Conservation (phyloP, 2,797 vertebrate species). For the Syngnathus rostellatus region DNA sequence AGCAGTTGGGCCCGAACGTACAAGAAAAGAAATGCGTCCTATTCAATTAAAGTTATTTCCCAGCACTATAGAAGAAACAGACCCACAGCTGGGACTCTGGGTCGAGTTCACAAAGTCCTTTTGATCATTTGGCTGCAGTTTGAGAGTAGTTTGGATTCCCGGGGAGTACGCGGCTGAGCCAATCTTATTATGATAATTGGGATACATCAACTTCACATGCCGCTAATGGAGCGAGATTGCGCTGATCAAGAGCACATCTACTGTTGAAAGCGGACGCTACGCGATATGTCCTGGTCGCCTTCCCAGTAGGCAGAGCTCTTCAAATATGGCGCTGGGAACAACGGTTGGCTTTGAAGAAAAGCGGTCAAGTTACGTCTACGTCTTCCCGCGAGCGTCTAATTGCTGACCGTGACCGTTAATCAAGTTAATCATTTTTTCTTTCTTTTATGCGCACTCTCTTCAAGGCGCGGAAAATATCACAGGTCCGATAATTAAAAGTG, state of each 20-base stretch:
- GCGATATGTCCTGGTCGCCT: slow-evolving; percentile 39
- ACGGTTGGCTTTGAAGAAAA: slow-evolving; percentile 26
- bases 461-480: slow-evolving; percentile 59
- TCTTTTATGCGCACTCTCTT: slow-evolving; percentile 51
- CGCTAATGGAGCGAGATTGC: slow-evolving; percentile 61
- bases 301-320: slow-evolving; percentile 39
- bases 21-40: slow-evolving; percentile 56
- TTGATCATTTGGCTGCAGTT: slow-evolving; percentile 62
- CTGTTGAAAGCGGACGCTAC: slow-evolving; percentile 49
- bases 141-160: slow-evolving; percentile 58
- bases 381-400: slow-evolving; percentile 57
- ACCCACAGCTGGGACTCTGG: slow-evolving; percentile 66
- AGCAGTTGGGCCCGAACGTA: slow-evolving; percentile 31
- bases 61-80: slow-evolving; percentile 56
- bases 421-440: slow-evolving; percentile 69
- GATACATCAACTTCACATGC: slow-evolving; percentile 64
- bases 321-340: slow-evolving; percentile 21
- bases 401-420: slow-evolving; percentile 70
- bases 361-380: slow-evolving; percentile 52
- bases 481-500: slow-evolving; percentile 80
- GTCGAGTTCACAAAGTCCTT: slow-evolving; percentile 64
- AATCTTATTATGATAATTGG: slow-evolving; percentile 71
- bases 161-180: slow-evolving; percentile 55
- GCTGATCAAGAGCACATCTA: slow-evolving; percentile 58
- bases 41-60: slow-evolving; percentile 63